Evolutionary conservation across 2,113 vertebrate species (phyloP), one percentile per base, ranked within the genome.

Genomic region (Dromaius novaehollandiae): DNA sequence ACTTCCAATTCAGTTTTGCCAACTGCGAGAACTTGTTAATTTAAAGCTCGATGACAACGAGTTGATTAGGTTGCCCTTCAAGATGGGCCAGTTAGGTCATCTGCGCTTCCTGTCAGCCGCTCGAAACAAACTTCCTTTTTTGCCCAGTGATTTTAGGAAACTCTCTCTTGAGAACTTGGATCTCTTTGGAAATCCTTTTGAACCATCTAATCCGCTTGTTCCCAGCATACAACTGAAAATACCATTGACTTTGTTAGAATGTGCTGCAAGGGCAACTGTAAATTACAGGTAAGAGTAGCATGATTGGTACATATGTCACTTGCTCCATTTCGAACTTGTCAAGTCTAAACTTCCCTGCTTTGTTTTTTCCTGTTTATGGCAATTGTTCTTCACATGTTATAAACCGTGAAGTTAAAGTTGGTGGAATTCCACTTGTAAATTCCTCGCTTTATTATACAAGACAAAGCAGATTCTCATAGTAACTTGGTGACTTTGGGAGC

Each of bases 101-200:
- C 95, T 99, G 64, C 98, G 98, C 76, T 99, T 98, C 95, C 97
- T 99, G 34, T 99, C 99, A 0, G 99, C 99, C 0, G 98, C 99
- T 5, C 98, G 99, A 16, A 99, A 99, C 98, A 98, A 98, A 76
- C 98, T 99, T 66, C 96, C 98, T 0, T 98, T 98, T 97, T 97
- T 99, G 90, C 99, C 99, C 55, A 85, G 77, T 20, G 98, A 99
- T 92, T 99, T 99, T 95, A 98, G 98, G 66, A 99, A 92, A 21
- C 98, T 99, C 90, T 98, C 95, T 2, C 98, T 99, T 68, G 99
- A 99, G 78, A 99, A 98, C 90, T 56, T 99, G 96, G 99, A 99
- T 93, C 97, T 99, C 91, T 99, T 99, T 38, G 99, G 99, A 42
- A 99, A 99, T 87, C 98, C 98, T 4, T 99, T 99, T 16, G 96